Base-by-base conservation (phyloP, 2,113 vertebrate genomes). In the Bos javanicus region DNA sequence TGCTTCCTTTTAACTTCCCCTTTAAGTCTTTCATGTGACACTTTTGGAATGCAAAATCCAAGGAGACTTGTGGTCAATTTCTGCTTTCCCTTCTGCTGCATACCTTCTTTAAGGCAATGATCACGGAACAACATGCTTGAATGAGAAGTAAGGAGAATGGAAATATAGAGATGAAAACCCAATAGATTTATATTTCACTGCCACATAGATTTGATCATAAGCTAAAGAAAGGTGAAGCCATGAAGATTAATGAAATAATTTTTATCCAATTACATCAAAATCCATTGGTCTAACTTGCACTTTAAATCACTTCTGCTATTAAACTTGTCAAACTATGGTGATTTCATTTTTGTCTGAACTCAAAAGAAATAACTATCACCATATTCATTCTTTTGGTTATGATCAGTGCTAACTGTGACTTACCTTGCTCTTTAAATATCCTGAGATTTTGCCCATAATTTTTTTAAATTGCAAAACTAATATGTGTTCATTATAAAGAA, bases 181-280 rank as follows among this genome's bases (percentile, higher is more conserved):
- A 46, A n/a, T 23, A 56, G 59, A 82, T 62, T 87, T 23, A 33
- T 60, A 87, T 90, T 46, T 90, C 52, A 93, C n/a, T 90, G 59
- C 33, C 80, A 90, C 57, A 93, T 3, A 87, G 59, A 82, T 54
- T 74, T 52, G 36, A 62, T 93, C 74, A 90, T 81, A 48, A 89
- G 43, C 43, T 87, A 56, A 93, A 71, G 59, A 86, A 95, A 93
- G 30, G 30, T 62, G 54, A 95, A 82, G 4, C 26, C 46, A 90
- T 74, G 43, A 74, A 95, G 85, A 93, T 95, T 74, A 90, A 93
- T 81, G 30, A 81, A 90, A 48, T 97, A 59, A 86, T 88, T 94
- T 82, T 64, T 56, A 87, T 56, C 86, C 19, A 23, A 12, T 82
- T 56, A 56, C 4, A 71, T 87, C 19, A 81, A 90, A 96, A 81